Base-by-base conservation (phyloP, 2,113 vertebrate genomes). In the Vimba vimba region DNA sequence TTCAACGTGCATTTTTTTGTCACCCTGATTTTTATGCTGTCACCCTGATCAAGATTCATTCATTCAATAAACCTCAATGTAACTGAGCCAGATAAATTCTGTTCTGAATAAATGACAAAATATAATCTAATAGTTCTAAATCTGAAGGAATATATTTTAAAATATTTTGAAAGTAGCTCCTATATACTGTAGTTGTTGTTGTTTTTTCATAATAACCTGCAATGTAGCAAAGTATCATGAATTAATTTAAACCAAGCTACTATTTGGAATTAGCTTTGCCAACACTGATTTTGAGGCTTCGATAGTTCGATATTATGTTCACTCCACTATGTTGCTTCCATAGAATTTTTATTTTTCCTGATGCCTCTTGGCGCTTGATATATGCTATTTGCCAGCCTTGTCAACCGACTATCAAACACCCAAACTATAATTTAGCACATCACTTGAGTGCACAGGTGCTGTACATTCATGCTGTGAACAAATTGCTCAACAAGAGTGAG, bases 341-440 rank as follows among this genome's bases (percentile, higher is more conserved):
- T 75, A 52, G 11, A 30, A 55, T 15, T 25, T 7, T 4, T 27
- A 19, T 23, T 25, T 30, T 39, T 75, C 36, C 36, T 45, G 52
- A 77, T 45, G 19, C 4, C 39, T 81, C 50, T 12, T 60, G 9
- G 55, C 75, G 84, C 23, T 50, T 66, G 57, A 30, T 21, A 57
- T 83, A 43, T 59, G 64, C 5, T 79, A 25, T 52, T 80, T 15
- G 59, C 59, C 75, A 39, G 73, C 33, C 74, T 43, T 74, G 21
- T 85, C 50, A 85, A 50, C 79, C 45, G 21, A n/a, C 68, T 57
- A 27, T 81, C 79, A 77, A 43, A 47, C 36, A 69, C 77, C 71
- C 59, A 10, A 30, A 39, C 73, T 86, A 71, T 79, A 62, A 86
- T 88, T 71, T 82, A 86, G 66, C 43, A 25, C 7, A 19, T 64